Base-by-base conservation (phyloP, 1,140 invertebrate genomes). In the Rhagoletis zephyria region DNA sequence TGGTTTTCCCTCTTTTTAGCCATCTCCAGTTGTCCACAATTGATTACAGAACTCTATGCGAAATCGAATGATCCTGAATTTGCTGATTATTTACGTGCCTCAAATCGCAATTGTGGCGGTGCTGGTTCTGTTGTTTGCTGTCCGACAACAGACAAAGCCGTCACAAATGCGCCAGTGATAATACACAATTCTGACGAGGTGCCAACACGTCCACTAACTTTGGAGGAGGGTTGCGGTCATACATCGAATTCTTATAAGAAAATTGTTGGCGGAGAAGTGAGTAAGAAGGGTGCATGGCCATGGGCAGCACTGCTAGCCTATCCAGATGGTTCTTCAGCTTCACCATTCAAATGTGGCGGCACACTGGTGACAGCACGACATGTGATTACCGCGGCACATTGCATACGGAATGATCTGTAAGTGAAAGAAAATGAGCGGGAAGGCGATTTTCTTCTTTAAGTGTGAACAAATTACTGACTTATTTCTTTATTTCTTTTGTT, bases 181-280 rank as follows among this genome's bases (percentile, higher is more conserved):
- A 19, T 60, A 0, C 42, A 60, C 1, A 90, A 89, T 45, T 42
- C 48, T 6, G 77, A 88, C 10, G 91, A 89, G 7, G 85, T 92
- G 10, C 91, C 90, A 5, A 88, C 88, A 2, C 87, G 91, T n/a
- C 81, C 92, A 51, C 88, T 88, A 0, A 90, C 90, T 1, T 88
- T 89, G 0, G 89, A 89, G 6, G 91, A 92, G n/a, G 92, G 91
- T 42, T 94, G 94, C 81, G 94, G 94, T 14, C 88, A 90, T 5
- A 92, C 90, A 0, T 89, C 90, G 56, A 87, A 89, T 0, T 87
- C 88, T 4, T 92, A 90, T 81, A 91, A 92, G 81, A 92, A 94
- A 86, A 93, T 94, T 30, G 93, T 93, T 3, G 94, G 94, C 30
- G 90, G 91, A 4, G 90, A 90, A 1, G 93, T 93, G 2, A 92